A percentile compares a stretch with the other conserved stretches of the same genome.
Conservation (phyloP, 2,797 vertebrate species). For the Sphenodon punctatus region DNA sequence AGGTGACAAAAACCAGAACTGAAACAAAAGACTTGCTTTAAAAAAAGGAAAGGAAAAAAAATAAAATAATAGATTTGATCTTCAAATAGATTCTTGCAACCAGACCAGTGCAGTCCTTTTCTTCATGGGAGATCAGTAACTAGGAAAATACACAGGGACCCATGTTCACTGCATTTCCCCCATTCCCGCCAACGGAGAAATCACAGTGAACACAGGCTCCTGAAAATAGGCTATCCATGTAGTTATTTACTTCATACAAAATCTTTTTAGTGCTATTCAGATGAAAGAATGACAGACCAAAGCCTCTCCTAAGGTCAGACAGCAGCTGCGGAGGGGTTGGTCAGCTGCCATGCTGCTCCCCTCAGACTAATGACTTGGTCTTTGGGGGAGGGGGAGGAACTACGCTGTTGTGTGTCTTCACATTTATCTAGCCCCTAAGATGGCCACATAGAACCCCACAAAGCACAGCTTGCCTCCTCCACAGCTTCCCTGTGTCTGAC, state of each 20-base stretch:
- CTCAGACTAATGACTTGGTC: not conserved
- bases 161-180: too few relatives aligned
- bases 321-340: not conserved
- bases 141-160: not conserved
- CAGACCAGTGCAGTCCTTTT: not conserved
- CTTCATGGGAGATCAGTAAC: not conserved
- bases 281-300: not conserved
- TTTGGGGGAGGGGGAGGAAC: too few relatives aligned
- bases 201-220: too few relatives aligned
- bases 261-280: not conserved
- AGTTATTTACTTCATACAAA: not conserved
- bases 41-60: not conserved
- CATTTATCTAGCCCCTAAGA: too few relatives aligned
- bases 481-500: not conserved
- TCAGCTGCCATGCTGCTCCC: not conserved
- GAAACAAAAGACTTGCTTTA: not conserved
- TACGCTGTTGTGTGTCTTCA: too few relatives aligned
- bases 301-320: not conserved
- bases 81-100: not conserved
- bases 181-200: too few relatives aligned
- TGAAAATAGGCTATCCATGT: not conserved
- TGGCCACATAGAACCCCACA: not conserved
- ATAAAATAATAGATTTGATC: slow-evolving; percentile 2
- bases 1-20: not conserved
- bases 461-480: not conserved